phyloP scores from a whole-genome alignment of 2,888 invertebrate species.

The Hyalella azteca region DNA sequence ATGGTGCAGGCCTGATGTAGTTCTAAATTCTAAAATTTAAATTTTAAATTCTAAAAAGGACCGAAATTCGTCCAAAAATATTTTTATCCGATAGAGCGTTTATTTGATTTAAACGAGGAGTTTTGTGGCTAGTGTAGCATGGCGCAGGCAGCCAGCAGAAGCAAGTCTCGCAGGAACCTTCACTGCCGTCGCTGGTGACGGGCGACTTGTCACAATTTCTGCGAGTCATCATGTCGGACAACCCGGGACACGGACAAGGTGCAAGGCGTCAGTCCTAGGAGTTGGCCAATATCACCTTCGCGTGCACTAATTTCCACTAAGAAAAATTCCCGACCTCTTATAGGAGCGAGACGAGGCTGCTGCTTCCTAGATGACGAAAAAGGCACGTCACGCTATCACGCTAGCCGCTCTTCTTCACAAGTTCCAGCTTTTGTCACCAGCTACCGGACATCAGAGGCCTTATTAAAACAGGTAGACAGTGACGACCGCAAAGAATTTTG shows the following conservation, averaged over 20 bases:
- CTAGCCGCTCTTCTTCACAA: too few species aligned
- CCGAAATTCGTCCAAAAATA: too few species aligned
- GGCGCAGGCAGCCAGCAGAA: not conserved
- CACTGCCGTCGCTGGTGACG: not conserved
- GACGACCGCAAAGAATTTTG: too few species aligned
- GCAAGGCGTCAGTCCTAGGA: not conserved
- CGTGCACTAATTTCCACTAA: constrained; percentile 18
- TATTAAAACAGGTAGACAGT: too few species aligned
- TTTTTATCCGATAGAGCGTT: too few species aligned
- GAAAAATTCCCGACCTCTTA: constrained; percentile 29
- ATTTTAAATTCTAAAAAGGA: too few species aligned
- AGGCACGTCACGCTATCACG: constrained; percentile 28
- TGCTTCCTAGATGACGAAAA: not conserved
- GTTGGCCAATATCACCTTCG: constrained; percentile 30
- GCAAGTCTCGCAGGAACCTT: not conserved
- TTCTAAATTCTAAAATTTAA: too few species aligned
- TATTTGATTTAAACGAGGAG: too few species aligned
- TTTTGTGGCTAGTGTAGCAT: too few species aligned
- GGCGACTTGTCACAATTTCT: constrained; percentile 9
- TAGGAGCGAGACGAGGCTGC: not conserved
- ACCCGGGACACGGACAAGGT: not conserved
- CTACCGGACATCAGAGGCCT: too few species aligned
- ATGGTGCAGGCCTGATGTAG: too few species aligned
- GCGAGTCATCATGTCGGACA: constrained; percentile 32
- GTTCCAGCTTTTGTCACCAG: too few species aligned